Conservation (phyloP, 2,888 invertebrate genomes). For the Rambutsinella grinnellia region DNA sequence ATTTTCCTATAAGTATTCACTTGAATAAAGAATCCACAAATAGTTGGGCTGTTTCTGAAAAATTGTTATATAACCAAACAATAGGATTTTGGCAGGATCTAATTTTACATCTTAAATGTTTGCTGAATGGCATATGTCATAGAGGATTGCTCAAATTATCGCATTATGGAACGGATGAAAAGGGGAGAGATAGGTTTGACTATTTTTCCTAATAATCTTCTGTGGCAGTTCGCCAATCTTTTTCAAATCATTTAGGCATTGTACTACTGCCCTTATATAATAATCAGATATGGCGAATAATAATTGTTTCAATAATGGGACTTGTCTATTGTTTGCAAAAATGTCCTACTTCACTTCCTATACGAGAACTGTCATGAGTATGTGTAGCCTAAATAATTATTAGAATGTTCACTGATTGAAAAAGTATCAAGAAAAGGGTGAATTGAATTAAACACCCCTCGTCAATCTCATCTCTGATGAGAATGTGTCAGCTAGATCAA, state of each 20-base stretch:
- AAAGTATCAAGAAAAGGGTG: constrained; percentile 11
- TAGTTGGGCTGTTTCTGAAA: neutral
- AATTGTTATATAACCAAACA: neutral
- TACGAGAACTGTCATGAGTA: constrained; percentile 17
- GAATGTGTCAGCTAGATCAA: neutral
- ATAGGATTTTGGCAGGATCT: constrained; percentile 8
- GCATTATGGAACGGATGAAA: neutral
- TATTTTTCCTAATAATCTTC: constrained; percentile 13
- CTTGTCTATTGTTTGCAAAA: constrained; percentile 22
- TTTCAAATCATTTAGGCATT: constrained; percentile 11
- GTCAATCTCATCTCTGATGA: neutral
- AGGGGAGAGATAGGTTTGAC: neutral
- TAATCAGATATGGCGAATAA: constrained; percentile 5
- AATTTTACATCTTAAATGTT: constrained; percentile 22
- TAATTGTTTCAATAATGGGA: neutral
- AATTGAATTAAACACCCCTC: constrained; percentile 15
- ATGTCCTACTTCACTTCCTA: constrained; percentile 54
- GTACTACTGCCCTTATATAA: constrained; percentile 24
- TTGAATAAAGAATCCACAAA: too few species aligned
- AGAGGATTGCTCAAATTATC: neutral
- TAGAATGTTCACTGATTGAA: neutral
- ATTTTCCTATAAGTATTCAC: neutral
- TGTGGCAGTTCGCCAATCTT: constrained; percentile 34
- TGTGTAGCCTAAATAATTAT: neutral
- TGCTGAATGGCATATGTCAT: constrained; percentile 19